Evolutionary conservation across 2,797 vertebrate species (phyloP).

Genomic region (Paratrypauchen microcephalus): DNA sequence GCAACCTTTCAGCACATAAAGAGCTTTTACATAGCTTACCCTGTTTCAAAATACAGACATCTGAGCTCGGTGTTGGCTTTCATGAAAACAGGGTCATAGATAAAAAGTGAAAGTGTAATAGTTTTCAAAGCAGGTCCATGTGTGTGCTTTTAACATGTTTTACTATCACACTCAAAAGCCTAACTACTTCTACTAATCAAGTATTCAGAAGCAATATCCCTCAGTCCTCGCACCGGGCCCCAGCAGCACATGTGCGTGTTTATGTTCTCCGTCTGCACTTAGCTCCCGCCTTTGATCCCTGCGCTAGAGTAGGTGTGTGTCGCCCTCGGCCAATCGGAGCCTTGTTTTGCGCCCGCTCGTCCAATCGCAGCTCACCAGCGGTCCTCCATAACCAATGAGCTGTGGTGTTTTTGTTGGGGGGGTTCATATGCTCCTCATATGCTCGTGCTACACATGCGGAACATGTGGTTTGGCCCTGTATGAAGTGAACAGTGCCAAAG

Average conservation of each 20-base stretch:
- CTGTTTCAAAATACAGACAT: not conserved
- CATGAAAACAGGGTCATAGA: not conserved
- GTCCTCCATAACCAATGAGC: constrained; percentile 39
- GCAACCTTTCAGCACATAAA: not conserved
- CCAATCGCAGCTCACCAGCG: constrained; percentile 41
- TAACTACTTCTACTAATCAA: constrained; percentile 8
- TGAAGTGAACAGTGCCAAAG: constrained; percentile 29
- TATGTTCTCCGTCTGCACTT: constrained; percentile 17
- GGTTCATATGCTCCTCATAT: constrained; percentile 28
- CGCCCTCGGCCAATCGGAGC: constrained; percentile 25
- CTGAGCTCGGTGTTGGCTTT: not conserved
- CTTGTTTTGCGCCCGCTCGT: constrained; percentile 24
- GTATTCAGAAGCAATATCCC: not conserved
- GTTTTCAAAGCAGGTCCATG: constrained; percentile 1
- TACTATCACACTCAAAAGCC: not conserved
- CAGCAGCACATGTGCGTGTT: constrained; percentile 25
- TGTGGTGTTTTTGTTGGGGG: constrained; percentile 35
- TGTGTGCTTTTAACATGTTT: constrained; percentile 6
- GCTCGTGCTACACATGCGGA: constrained; percentile 67
- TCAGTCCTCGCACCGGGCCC: not conserved
- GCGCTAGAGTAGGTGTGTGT: constrained; percentile 24
- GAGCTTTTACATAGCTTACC: too few relatives aligned
- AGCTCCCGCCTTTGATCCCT: constrained; percentile 36
- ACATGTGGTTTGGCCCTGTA: constrained; percentile 57
- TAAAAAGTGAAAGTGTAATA: constrained; percentile 11